Conservation (phyloP, 92 coral and sea anemone genomes). For the Zoanthus sociatus region DNA sequence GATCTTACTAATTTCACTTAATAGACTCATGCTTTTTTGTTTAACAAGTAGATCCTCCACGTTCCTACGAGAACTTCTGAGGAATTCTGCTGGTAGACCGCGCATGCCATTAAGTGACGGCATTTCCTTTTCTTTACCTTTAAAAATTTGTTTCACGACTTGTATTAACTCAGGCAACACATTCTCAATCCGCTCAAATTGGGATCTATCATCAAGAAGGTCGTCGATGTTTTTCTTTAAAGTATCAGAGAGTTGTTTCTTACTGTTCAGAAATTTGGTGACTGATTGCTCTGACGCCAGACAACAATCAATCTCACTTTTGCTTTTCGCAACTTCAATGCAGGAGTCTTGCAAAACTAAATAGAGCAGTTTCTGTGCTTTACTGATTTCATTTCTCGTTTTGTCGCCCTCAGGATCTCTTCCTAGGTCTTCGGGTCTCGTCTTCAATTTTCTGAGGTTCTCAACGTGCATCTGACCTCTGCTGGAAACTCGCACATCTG, state of each 20-base stretch:
- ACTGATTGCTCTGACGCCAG: constrained; percentile 15
- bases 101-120: constrained; percentile 34
- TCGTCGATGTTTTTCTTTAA: background rate
- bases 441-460: constrained; percentile 10
- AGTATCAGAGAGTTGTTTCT: background rate
- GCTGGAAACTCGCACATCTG: constrained; percentile 18
- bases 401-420: constrained; percentile 36
- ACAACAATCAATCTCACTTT: constrained; percentile 2
- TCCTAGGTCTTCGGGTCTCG: constrained; percentile 24
- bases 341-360: constrained; percentile 22
- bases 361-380: background rate
- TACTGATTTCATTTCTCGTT: background rate
- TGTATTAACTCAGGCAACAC: constrained; percentile 14
- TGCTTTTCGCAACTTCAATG: constrained; percentile 11
- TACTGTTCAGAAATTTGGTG: constrained; percentile 14
- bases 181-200: background rate
- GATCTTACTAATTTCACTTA: constrained; percentile 30
- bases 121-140: background rate
- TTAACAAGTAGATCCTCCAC: constrained; percentile 1
- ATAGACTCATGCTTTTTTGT: background rate
- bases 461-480: constrained; percentile 37
- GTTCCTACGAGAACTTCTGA: background rate
- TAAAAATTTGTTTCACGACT: constrained; percentile 27
- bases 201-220: background rate
- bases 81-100: background rate